Base-by-base conservation (phyloP, 2,888 invertebrate genomes). In the Noctua janthina region DNA sequence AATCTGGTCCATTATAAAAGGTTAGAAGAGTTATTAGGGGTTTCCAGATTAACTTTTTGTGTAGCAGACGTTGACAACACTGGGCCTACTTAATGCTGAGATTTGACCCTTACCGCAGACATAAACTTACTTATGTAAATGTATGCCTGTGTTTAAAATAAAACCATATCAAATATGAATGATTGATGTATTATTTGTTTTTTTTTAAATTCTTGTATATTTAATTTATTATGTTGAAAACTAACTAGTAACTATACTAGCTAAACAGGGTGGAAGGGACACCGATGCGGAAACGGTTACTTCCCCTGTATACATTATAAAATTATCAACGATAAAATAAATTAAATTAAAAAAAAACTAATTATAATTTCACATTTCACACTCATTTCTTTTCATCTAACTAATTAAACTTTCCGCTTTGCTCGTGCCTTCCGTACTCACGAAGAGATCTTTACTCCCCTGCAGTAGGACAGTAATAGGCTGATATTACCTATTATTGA, bases 11-110 rank as follows among this genome's bases (percentile, higher is more conserved):
- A 87, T 87, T 87, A 83, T 85, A 90, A 82, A 84, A 84, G 90
- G 88, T 86, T 88, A 84, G 72, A 84, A 81, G 86, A 90, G 83
- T 85, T 90, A 87, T 89, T 84, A 82, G 71, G 85, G 86, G 78
- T 85, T 74, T 66, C 71, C 66, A 82, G 83, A 86, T 84, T 85
- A 81, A 86, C 76, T 86, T 89, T 85, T 82, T 83, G 71, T 76
- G 69, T 75, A 54, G 72, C 67, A 74, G 76, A 76, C 59, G 69
- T 67, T 76, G 74, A 80, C 80, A 70, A 75, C 72, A 74, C 46
- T n/a, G 64, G 56, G 43, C 51, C 56, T 67, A 56, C 23, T 64
- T 69, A n/a, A 59, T 73, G 39, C 66, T 39, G n/a, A 69, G 59
- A 46, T 83, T 73, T 74, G 17, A 73, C 72, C 72, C 72, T 71